Percentiles rank a stretch among this genome's conserved stretches.
Conservation (phyloP, 1,140 invertebrate species). For the Pentalonia nigronervosa region DNA sequence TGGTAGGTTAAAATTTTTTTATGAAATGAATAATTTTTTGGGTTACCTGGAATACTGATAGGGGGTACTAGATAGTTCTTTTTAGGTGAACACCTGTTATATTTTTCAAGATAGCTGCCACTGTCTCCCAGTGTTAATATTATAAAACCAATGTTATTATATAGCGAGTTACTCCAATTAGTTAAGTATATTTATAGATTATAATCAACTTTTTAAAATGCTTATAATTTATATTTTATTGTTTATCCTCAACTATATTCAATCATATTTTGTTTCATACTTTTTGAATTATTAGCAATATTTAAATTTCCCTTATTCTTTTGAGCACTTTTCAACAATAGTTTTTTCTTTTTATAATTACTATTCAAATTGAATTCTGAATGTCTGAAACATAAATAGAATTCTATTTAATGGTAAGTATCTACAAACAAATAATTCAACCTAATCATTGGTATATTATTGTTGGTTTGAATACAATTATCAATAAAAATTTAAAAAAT, state of each 20-base stretch:
- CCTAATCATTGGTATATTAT: neutral
- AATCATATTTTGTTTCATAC: neutral
- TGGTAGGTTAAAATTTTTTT: no score
- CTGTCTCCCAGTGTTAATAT: no score
- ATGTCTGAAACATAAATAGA: neutral
- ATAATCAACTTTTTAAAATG: neutral
- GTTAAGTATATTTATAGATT: neutral
- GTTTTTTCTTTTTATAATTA: neutral
- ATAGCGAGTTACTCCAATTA: neutral
- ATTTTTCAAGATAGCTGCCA: no score
- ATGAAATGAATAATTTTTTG: no score
- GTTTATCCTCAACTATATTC: neutral
- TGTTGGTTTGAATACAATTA: neutral
- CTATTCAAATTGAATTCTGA: neutral
- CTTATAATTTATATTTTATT: neutral
- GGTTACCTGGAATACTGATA: no score
- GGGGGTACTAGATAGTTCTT: no score
- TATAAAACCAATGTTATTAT: no score
- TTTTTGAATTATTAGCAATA: neutral
- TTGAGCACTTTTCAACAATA: neutral
- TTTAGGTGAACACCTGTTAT: no score
- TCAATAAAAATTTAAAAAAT: neutral
- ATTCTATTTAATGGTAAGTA: neutral
- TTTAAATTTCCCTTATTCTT: slow-evolving; percentile 6
- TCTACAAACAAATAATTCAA: neutral